Evolutionary conservation across 1,140 invertebrate species (phyloP), one percentile per base, ranked within the genome.

Genomic region (Sinella curviseta): DNA sequence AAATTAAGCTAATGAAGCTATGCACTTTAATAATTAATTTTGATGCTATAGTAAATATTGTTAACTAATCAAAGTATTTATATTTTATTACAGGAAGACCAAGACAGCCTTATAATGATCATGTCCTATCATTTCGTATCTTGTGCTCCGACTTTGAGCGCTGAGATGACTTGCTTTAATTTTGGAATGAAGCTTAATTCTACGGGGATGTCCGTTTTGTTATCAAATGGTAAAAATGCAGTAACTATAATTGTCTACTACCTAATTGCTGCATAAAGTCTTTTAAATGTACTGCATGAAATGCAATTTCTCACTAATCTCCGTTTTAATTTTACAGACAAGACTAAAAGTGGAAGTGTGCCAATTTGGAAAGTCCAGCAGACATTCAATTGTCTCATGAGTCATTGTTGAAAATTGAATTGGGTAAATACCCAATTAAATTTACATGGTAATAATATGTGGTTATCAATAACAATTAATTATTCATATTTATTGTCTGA

Each of bases 111-210:
- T 70, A 70, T 24, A 70, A 30, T n/a, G 65, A 70, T 30, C 26
- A 70, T 70, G 31, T 70, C 2, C n/a, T 70, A n/a, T 31, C 28
- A 8, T 70, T 70, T 33, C 31, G 31, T 33, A 31, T 30, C 1
- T 33, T 70, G n/a, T 30, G 31, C 31, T 4, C 30, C 8, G 65
- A 70, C 12, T 70, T 70, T 12, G 24, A 30, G 26, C 12, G 1
- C 8, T 1, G 8, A 24, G 1, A 70, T 70, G 65, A 33, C 4
- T 17, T 1, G 30, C 2, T 70, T 70, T 33, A 70, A 70, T 33
- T 70, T 70, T 33, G 65, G 65, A 33, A 70, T 70, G 65, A 30
- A 33, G 31, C 24, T 70, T 8, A 70, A 70, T 70, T 70, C 65
- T 14, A 33, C 31, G 1, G 65, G 65, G 24, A 70, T 70, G 65